Evolutionary conservation across 2,888 invertebrate genomes (phyloP).

Genomic region (Drosophila anomalata): DNA sequence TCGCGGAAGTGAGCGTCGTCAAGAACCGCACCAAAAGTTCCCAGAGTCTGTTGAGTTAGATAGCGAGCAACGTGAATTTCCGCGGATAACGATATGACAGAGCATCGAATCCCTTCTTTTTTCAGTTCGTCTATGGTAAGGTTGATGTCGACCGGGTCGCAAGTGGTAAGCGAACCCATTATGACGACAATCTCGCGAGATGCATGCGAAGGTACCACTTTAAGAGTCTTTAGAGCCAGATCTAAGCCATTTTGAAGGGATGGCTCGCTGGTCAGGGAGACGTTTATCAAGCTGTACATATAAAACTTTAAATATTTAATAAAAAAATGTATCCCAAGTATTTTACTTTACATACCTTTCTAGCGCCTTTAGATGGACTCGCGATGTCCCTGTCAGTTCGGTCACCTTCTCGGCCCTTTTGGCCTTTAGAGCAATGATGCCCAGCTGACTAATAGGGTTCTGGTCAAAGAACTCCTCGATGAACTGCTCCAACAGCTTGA

Average conservation of each 20-base stretch:
- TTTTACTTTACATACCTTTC: constrained; percentile 83
- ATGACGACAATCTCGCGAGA: constrained; percentile 96
- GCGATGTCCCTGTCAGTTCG: constrained; percentile 94
- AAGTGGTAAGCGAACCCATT: constrained; percentile 97
- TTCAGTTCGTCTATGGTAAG: constrained; percentile 91
- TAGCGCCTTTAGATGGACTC: constrained; percentile 90
- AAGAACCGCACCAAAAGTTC: constrained; percentile 93
- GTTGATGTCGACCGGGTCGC: constrained; percentile 97
- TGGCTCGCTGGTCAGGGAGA: constrained; percentile 94
- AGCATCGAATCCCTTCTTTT: constrained; percentile 93
- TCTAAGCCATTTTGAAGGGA: constrained; percentile 98
- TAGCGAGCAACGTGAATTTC: constrained; percentile 96
- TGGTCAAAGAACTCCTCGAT: constrained; percentile 99
- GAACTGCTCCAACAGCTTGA: constrained; percentile 96
- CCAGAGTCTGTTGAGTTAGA: constrained; percentile 93
- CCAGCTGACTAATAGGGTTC: constrained; percentile 99
- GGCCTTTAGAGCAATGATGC: constrained; percentile 94
- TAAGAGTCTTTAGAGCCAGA: constrained; percentile 92
- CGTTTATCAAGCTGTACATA: constrained; percentile 85
- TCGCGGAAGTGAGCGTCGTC: constrained; percentile 92
- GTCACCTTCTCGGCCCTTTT: constrained; percentile 97
- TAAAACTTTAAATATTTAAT: background rate
- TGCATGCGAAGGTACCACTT: constrained; percentile 96
- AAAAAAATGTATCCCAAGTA: background rate
- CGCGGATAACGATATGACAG: constrained; percentile 97